Percentiles rank a stretch among this genome's conserved stretches.
These are phyloP conservation scores for Lontra canadensis DNA, from an alignment of 2,113 vertebrate genomes.

Conservation along the genomic window DNA sequence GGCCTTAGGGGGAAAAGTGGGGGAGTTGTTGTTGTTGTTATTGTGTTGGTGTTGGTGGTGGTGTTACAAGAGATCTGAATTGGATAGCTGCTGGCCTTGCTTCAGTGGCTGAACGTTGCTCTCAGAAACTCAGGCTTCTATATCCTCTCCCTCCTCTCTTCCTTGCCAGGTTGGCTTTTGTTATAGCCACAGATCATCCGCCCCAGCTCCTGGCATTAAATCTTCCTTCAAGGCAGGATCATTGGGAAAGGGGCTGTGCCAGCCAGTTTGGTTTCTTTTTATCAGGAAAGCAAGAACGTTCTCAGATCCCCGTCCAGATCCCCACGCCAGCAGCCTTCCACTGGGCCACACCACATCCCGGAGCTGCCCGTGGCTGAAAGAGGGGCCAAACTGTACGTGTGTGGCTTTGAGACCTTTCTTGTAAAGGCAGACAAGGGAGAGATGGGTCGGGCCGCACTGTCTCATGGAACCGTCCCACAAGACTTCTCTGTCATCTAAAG, in stretches of 20 bases:
- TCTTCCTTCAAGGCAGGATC: not conserved
- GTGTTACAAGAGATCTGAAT: not conserved
- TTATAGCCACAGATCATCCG: not conserved
- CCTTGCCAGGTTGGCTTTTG: not conserved
- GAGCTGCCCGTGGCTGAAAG: not conserved
- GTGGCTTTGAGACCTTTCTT: not conserved
- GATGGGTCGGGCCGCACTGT: too few relatives aligned
- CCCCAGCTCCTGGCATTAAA: not conserved
- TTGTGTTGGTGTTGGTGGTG: not conserved
- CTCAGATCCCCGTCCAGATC: not conserved
- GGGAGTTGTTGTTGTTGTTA: not conserved
- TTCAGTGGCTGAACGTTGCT: not conserved
- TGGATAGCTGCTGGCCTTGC: not conserved
- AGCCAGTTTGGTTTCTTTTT: not conserved
- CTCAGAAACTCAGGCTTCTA: not conserved
- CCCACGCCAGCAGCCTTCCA: not conserved
- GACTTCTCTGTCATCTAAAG: not conserved
- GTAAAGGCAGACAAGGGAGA: not conserved
- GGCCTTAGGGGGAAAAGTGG: not conserved
- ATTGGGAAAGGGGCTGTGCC: not conserved
- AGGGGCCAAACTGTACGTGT: not conserved
- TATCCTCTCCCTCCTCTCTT: not conserved
- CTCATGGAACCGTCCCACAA: not conserved
- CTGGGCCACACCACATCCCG: not conserved
- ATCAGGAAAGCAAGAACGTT: not conserved